Conservation (phyloP, 2,888 invertebrate genomes). For the Amorpha juglandis region DNA sequence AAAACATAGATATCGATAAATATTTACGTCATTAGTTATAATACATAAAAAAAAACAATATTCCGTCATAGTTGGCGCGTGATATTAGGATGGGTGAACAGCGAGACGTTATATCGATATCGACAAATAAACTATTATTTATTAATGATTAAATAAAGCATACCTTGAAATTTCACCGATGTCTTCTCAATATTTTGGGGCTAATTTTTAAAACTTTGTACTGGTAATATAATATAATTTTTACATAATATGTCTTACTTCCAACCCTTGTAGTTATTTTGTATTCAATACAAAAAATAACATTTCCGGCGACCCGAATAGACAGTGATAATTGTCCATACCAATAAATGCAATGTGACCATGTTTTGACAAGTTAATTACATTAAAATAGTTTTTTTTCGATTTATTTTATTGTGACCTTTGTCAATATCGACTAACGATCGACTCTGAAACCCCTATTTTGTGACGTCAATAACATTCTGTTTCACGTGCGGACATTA, state of each 20-base stretch:
- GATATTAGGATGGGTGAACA: neutral
- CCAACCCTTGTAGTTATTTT: too few relatives aligned
- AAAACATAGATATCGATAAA: slow-evolving; percentile 9
- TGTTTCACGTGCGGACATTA: slow-evolving; percentile 9
- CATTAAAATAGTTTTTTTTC: neutral
- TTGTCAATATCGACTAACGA: neutral
- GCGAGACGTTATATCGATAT: neutral
- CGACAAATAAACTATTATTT: neutral
- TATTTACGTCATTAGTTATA: slow-evolving; percentile 10
- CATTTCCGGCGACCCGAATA: too few relatives aligned
- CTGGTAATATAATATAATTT: neutral
- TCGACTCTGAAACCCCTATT: neutral
- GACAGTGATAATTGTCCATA: too few relatives aligned
- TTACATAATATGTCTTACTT: neutral
- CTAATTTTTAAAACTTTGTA: neutral
- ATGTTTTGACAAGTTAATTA: too few relatives aligned
- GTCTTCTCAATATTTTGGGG: neutral
- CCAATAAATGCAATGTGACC: too few relatives aligned
- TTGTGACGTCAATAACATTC: slow-evolving; percentile 9
- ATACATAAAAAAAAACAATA: slow-evolving; percentile 7
- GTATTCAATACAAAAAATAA: too few relatives aligned
- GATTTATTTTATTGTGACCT: neutral
- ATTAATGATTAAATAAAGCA: neutral
- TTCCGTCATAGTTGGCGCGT: neutral
- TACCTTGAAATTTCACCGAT: neutral